phyloP scores from a whole-genome alignment of 2,113 vertebrate species.

The Pterophyllum scalare region DNA sequence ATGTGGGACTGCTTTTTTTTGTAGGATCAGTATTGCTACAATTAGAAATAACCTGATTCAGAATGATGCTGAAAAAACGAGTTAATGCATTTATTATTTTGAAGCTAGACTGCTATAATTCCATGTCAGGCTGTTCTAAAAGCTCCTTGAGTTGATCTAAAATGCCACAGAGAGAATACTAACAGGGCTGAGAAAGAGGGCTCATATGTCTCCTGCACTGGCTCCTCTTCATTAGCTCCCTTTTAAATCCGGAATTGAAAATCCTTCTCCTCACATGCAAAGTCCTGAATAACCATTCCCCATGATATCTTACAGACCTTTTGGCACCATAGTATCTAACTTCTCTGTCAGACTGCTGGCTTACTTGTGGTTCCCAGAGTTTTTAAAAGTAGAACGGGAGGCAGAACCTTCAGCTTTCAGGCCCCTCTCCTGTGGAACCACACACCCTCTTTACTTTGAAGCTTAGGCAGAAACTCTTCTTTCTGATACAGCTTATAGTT shows the following conservation, averaged over 20 bases:
- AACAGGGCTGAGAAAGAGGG: not conserved
- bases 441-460: conserved; percentile 2
- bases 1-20: not conserved
- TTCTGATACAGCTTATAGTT: conserved; percentile 4
- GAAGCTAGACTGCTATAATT: not conserved
- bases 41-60: not conserved
- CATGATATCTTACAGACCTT: conserved; percentile 7
- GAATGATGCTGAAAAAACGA: not conserved
- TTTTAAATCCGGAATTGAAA: not conserved
- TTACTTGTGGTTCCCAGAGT: not conserved
- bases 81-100: conserved; percentile 9
- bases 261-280: not conserved
- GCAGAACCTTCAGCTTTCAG: not conserved
- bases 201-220: not conserved
- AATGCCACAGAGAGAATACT: not conserved
- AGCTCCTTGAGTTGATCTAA: not conserved
- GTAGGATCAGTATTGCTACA: not conserved
- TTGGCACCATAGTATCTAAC: not conserved
- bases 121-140: not conserved
- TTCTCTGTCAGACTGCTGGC: not conserved
- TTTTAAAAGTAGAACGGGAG: conserved; percentile 1
- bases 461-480: not conserved
- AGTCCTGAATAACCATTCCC: not conserved
- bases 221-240: not conserved
- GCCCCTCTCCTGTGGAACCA: not conserved